Evolutionary conservation across 2,888 invertebrate species (phyloP).

Genomic region (Idaea straminata): DNA sequence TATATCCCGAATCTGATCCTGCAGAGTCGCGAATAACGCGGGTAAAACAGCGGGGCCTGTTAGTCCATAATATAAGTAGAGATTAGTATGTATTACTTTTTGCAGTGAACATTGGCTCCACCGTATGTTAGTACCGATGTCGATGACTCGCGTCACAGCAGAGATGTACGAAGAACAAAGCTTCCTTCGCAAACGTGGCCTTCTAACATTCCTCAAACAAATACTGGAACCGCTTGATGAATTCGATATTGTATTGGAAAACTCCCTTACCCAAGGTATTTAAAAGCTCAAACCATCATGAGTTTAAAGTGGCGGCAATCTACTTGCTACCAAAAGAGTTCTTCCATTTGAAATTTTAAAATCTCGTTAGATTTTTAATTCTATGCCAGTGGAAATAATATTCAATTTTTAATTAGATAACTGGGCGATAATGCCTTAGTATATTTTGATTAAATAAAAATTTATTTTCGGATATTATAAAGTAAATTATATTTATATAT

Average conservation of each 20-base stretch:
- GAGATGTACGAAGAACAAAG: slow-evolving; percentile 99
- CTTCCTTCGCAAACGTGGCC: slow-evolving; percentile 92
- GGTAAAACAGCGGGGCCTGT: not conserved
- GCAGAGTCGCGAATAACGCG: not conserved
- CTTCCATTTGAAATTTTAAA: not conserved
- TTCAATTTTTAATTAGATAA: not conserved
- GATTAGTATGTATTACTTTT: slow-evolving; percentile 23
- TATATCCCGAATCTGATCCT: too few species aligned
- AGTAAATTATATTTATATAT: not conserved
- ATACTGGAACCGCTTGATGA: slow-evolving; percentile 94
- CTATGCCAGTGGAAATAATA: not conserved
- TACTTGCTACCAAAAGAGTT: too few species aligned
- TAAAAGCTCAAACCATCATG: slow-evolving; percentile 30
- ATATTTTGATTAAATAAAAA: not conserved
- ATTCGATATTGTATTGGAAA: slow-evolving; percentile 92
- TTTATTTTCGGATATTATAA: not conserved
- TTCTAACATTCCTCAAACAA: slow-evolving; percentile 93
- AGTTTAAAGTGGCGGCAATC: not conserved
- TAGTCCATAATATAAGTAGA: not conserved
- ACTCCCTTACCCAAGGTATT: slow-evolving; percentile 87
- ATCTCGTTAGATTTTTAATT: not conserved
- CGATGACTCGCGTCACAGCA: slow-evolving; percentile 90
- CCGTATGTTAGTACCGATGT: slow-evolving; percentile 94
- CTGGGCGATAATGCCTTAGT: not conserved
- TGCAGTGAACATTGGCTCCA: slow-evolving; percentile 93